phyloP scores from a whole-genome alignment of 1,140 invertebrate genomes.

The Ladona fulva region DNA sequence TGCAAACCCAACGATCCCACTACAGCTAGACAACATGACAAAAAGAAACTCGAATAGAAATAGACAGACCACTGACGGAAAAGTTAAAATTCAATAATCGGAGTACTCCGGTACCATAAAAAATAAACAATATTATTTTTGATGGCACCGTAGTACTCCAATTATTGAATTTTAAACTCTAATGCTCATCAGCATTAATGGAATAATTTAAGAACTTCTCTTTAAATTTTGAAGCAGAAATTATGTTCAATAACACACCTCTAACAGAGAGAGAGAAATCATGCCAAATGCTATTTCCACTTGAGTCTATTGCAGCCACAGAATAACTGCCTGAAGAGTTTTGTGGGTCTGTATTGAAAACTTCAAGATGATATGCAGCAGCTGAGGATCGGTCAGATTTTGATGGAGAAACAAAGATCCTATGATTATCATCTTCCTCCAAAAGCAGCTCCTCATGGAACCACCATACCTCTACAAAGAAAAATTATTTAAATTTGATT shows the following conservation, averaged over 20 bases:
- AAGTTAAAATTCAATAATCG: no score
- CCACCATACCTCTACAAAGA: slow-evolving; percentile 18
- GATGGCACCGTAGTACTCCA: no score
- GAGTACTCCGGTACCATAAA: no score
- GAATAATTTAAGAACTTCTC: no score
- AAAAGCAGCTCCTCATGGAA: slow-evolving; percentile 15
- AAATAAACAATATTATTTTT: no score
- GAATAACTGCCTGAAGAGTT: slow-evolving; percentile 11
- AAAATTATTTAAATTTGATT: background rate
- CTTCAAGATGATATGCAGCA: slow-evolving; percentile 7
- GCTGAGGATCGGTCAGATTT: background rate
- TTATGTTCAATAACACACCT: background rate
- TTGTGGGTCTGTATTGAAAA: slow-evolving; percentile 9
- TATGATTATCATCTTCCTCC: slow-evolving; percentile 13
- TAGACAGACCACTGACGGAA: no score
- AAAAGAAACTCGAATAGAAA: no score
- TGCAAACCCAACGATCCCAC: no score
- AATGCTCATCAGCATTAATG: no score
- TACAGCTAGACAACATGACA: no score
- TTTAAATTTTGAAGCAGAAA: no score
- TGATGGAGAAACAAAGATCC: background rate
- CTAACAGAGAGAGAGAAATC: slow-evolving; percentile 17
- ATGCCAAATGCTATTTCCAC: slow-evolving; percentile 17
- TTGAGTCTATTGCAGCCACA: background rate
- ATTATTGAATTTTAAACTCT: no score